Evolutionary conservation across 2,888 invertebrate genomes (phyloP).

Genomic region (Apoda limacodes): DNA sequence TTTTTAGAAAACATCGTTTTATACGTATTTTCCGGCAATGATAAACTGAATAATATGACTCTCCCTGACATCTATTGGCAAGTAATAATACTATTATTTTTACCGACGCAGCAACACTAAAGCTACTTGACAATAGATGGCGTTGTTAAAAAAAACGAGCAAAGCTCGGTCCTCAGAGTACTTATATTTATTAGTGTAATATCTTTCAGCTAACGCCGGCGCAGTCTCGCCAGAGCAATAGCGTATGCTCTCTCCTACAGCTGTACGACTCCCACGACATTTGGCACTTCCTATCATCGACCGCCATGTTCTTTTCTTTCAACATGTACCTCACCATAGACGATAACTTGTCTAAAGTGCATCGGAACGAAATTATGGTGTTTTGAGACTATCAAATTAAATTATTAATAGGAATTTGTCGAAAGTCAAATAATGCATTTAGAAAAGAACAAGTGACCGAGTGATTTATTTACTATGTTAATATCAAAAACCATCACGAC

Average conservation of each 20-base stretch:
- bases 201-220: slow-evolving; percentile 78
- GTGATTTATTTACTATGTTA: too few relatives aligned
- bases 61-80: too few relatives aligned
- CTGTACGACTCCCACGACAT: slow-evolving; percentile 89
- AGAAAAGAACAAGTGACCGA: slow-evolving; percentile 2
- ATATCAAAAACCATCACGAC: too few relatives aligned
- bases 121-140: too few relatives aligned
- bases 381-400: slow-evolving; percentile 27
- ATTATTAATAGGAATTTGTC: background rate
- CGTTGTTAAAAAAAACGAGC: too few relatives aligned
- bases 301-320: slow-evolving; percentile 87
- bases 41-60: too few relatives aligned
- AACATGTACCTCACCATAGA: slow-evolving; percentile 87
- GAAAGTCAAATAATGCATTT: background rate
- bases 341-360: slow-evolving; percentile 61
- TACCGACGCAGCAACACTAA: too few relatives aligned
- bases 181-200: too few relatives aligned
- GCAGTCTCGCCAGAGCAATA: slow-evolving; percentile 80
- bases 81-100: too few relatives aligned
- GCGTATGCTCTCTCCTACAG: slow-evolving; percentile 75
- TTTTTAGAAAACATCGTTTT: too few relatives aligned
- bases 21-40: too few relatives aligned
- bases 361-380: slow-evolving; percentile 44
- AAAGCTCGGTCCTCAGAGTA: too few relatives aligned
- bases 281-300: slow-evolving; percentile 87